A percentile compares a stretch with the other conserved stretches of the same genome.
These are phyloP conservation scores for Adelphocoris suturalis DNA, from an alignment of 2,888 invertebrate genomes.

Conservation along the genomic window DNA sequence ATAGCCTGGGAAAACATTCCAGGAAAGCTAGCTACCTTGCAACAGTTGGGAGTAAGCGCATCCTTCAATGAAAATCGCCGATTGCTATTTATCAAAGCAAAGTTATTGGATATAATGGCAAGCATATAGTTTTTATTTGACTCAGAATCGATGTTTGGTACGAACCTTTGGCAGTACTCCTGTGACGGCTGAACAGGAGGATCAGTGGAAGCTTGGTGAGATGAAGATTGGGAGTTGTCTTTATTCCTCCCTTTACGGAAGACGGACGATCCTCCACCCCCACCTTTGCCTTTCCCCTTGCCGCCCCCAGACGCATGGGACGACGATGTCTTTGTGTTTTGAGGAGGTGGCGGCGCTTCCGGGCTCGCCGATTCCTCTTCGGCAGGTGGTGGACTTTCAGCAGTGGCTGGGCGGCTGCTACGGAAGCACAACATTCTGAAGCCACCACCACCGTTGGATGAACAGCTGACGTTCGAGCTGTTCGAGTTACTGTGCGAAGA, in stretches of 20 bases:
- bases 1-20: no score
- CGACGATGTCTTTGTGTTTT: slow-evolving; percentile 9
- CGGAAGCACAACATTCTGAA: slow-evolving; percentile 71
- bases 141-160: neutral
- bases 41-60: no score
- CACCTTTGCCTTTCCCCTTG: slow-evolving; percentile 61
- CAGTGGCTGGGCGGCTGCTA: slow-evolving; percentile 54
- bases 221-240: slow-evolving; percentile 36
- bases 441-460: slow-evolving; percentile 60
- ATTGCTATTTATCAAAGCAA: no score
- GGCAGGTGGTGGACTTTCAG: neutral
- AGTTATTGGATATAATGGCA: no score
- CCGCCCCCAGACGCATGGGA: slow-evolving; percentile 61
- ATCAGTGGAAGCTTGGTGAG: slow-evolving; percentile 66
- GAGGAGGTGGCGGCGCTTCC: slow-evolving; percentile 51
- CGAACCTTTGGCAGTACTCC: slow-evolving; percentile 80
- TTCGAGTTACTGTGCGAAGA: slow-evolving; percentile 56
- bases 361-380: slow-evolving; percentile 57
- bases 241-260: slow-evolving; percentile 63
- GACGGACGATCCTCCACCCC: slow-evolving; percentile 49
- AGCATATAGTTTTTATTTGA: no score
- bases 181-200: slow-evolving; percentile 78
- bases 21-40: no score
- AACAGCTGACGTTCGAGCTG: slow-evolving; percentile 51
- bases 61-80: no score